Base-by-base conservation (phyloP, 1,140 invertebrate genomes). In the Drosophila auraria region DNA sequence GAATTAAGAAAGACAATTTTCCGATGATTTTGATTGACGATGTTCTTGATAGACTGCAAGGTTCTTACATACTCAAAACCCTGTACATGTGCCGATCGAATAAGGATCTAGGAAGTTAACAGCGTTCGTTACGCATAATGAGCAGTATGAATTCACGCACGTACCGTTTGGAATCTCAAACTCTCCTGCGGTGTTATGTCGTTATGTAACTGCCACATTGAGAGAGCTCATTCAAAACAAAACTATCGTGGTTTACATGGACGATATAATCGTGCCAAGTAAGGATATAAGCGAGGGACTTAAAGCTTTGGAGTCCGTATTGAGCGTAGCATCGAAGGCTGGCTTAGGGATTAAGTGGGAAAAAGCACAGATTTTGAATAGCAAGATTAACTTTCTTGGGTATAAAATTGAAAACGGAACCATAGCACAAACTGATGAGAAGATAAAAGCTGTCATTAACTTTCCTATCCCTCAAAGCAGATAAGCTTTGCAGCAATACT, bases 41-140 rank as follows among this genome's bases (percentile, higher is more conserved):
- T 49, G 47, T 49, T 25, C 47, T 49, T 1, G 47, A 49, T 25
- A 25, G 20, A 4, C 7, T 49, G 23, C 20, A 23, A 1, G 45
- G 20, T 5, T 49, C 20, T 3, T 17, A 20, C 17, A 20, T 45
- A 9, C 17, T 45, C 11, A 45, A 8, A 14, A 62, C 45, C 20
- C 17, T 50, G 3, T 17, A 50, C 44, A n/a, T 50, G 47, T 63
- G 23, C 5, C 30, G 30, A 30, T 30, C 30, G 30, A 30, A 5
- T 1, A 30, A 30, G 27, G n/a, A 44, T 30, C 50, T 7, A 56
- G 50, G 12, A 64, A 64, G 12, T 64, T 12, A 4, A 54, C 50
- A 5, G 50, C 61, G 5, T 63, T 63, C 9, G 61, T 63, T 9
- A 53, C 61, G n/a, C 36, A 54, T 12, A 54, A 44, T 11, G n/a